Evolutionary conservation across 2,797 vertebrate species (phyloP).

Genomic region (Poeciliopsis infans): DNA sequence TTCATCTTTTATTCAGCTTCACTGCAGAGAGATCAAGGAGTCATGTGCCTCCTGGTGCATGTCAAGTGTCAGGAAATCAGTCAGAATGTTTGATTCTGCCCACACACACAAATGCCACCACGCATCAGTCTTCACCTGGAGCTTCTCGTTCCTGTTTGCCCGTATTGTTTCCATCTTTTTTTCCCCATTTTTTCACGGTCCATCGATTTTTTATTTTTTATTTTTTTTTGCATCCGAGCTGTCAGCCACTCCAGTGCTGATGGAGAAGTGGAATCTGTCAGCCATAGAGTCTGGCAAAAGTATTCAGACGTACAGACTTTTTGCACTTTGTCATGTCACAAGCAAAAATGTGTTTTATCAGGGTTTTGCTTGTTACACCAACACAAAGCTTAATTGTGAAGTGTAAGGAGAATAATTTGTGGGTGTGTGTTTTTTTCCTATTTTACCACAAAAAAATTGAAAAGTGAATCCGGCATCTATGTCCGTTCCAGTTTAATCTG

Average conservation of each 20-base stretch:
- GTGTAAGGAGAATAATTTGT: neutral
- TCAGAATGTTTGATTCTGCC: conserved; percentile 68
- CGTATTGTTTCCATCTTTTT: conserved; percentile 34
- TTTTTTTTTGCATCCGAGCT: conserved; percentile 38
- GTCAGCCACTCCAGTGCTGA: conserved; percentile 50
- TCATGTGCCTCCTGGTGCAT: conserved; percentile 72
- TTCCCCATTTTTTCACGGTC: conserved; percentile 31
- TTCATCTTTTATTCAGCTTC: conserved; percentile 81
- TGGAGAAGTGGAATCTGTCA: conserved; percentile 49
- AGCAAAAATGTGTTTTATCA: neutral
- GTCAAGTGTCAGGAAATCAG: conserved; percentile 78
- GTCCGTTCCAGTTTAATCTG: neutral
- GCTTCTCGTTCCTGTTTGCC: conserved; percentile 38
- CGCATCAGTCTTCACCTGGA: conserved; percentile 44
- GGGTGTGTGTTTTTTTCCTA: neutral
- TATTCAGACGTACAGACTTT: neutral
- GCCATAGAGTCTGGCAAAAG: neutral
- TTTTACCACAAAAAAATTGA: neutral
- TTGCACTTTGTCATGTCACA: neutral
- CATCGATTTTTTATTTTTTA: neutral
- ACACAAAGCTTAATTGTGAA: neutral
- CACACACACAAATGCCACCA: conserved; percentile 33
- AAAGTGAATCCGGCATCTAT: neutral
- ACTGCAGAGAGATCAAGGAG: conserved; percentile 78
- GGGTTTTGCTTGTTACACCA: neutral